Evolutionary conservation across 1,140 invertebrate genomes (phyloP).

Genomic region (Philotrypesis tridentata): DNA sequence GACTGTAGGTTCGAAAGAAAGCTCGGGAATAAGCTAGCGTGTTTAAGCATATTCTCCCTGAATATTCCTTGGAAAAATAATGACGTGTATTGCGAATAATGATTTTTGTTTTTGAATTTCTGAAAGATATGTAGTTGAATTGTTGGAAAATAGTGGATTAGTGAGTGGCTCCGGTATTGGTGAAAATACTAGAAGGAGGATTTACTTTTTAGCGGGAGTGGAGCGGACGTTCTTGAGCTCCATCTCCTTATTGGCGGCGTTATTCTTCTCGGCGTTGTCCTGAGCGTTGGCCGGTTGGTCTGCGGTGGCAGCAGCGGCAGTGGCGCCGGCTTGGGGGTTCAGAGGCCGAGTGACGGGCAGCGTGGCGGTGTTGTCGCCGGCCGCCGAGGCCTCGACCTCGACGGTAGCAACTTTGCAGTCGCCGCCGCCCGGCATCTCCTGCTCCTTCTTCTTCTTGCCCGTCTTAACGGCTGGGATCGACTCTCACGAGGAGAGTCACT

Average conservation of each 20-base stretch:
- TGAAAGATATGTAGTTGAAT: too few relatives aligned
- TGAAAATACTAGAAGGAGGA: neutral
- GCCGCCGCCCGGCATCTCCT: constrained; percentile 77
- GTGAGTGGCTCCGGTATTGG: too few relatives aligned
- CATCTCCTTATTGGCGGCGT: constrained; percentile 89
- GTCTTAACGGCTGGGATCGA: neutral
- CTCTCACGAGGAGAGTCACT: neutral
- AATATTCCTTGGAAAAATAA: too few relatives aligned
- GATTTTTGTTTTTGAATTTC: too few relatives aligned
- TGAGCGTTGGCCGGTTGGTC: constrained; percentile 74
- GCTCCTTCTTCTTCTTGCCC: constrained; percentile 47
- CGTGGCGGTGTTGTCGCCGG: constrained; percentile 88
- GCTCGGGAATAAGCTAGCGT: too few relatives aligned
- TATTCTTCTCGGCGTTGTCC: constrained; percentile 85
- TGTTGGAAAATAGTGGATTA: too few relatives aligned
- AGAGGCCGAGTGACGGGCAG: constrained; percentile 82
- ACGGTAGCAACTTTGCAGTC: constrained; percentile 91
- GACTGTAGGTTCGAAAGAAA: too few relatives aligned
- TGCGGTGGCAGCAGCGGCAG: constrained; percentile 67
- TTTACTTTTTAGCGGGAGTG: constrained; percentile 86
- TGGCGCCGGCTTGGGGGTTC: constrained; percentile 73
- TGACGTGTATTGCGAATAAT: too few relatives aligned
- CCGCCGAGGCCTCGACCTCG: constrained; percentile 80
- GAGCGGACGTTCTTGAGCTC: constrained; percentile 88
- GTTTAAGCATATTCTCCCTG: too few relatives aligned